Base-by-base conservation (phyloP, 2,113 vertebrate species). In the Fukomys damarensis region DNA sequence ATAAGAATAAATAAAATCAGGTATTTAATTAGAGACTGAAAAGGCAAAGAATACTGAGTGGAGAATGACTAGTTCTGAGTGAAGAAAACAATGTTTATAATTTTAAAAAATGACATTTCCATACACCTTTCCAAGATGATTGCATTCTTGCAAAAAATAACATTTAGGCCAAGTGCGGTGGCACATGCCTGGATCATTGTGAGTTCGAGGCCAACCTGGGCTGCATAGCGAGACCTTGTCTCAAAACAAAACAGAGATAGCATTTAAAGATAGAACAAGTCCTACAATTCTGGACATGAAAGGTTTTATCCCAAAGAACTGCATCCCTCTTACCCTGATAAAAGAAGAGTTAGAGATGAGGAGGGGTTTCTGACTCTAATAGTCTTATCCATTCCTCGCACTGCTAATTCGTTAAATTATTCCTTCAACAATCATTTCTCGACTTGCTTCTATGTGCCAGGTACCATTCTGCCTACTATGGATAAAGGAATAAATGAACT, bases 11-110 rank as follows among this genome's bases (percentile, higher is more conserved):
- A 91, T 68, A 74, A 94, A 92, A 46, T 72, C 54, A 59, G 13
- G 46, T 85, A 35, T 91, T 88, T 95, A 91, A 96, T 93, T 74
- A 95, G 89, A 68, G 17, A 76, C 81, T 87, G 92, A 76, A 32
- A 54, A 86, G 58, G 13, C 17, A 13, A 59, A 3, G 38, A 68
- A 2, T 43, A 83, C 20, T 93, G 38, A 80, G 32, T 30, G 20
- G 17, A 86, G 26, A 86, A 32, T 65, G 74, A 74, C 92, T 93
- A 74, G 76, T 89, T 97, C 49, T 84, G 59, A 68, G 79, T 63
- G 52, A 35, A 94, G 59, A 81, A 86, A 89, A 46, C 28, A 79
- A 82, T n/a, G 52, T 20, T 89, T 74, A 82, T 46, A 52, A 82
- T 80, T 52, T 58, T 32, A 72, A 90, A 76, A 59, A 91, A 92